Conservation (phyloP, 2,113 vertebrate species). For the Gnathonemus echidnorhynchus region DNA sequence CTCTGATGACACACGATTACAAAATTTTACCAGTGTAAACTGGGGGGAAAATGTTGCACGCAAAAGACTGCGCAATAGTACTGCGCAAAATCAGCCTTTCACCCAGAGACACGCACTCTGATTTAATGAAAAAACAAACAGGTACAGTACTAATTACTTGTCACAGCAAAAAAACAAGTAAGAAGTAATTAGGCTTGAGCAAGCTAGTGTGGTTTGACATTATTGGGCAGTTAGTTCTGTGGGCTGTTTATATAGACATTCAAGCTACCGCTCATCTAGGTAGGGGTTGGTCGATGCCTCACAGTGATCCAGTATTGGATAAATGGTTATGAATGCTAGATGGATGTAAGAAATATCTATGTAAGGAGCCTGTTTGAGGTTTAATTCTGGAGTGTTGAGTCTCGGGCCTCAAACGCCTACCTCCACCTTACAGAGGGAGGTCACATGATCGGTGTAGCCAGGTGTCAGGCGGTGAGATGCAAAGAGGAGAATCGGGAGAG, state of each 20-base stretch:
- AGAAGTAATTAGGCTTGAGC: background rate
- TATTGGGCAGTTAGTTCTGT: background rate
- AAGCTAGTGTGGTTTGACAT: background rate
- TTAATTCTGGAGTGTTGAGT: background rate
- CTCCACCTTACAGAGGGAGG: background rate
- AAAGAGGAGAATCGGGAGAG: background rate
- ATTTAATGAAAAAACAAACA: background rate
- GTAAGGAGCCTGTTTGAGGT: background rate
- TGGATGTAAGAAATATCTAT: background rate
- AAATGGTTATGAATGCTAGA: background rate
- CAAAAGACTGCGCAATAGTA: background rate
- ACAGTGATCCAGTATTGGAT: background rate
- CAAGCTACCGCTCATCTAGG: background rate
- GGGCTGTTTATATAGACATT: background rate
- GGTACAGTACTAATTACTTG: background rate
- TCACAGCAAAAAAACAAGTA: background rate
- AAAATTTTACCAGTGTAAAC: background rate
- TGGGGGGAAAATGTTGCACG: background rate
- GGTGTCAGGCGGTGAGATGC: background rate
- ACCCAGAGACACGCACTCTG: background rate
- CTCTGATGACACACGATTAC: background rate
- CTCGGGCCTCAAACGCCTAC: background rate
- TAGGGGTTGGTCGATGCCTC: background rate
- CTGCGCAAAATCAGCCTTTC: background rate
- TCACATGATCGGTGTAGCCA: background rate